Percentiles rank a stretch among this genome's conserved stretches.
Conservation (phyloP, 2,797 vertebrate species). For the Gymnocypris eckloni region DNA sequence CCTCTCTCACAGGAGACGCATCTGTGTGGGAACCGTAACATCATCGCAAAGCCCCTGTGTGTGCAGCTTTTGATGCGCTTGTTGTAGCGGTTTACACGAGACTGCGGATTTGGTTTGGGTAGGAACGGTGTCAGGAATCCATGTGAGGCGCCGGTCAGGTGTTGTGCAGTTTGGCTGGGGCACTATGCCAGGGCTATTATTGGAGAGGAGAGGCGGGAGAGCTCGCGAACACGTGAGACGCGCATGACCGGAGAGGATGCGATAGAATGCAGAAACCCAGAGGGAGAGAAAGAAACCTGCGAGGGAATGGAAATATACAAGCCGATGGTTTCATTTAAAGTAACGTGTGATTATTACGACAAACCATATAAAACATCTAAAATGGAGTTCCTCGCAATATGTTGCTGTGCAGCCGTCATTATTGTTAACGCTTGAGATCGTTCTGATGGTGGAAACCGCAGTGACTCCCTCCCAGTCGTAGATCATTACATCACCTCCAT, state of each 20-base stretch:
- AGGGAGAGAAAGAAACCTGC: slow-evolving; percentile 27
- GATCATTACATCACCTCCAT: slow-evolving; percentile 60
- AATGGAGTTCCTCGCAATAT: slow-evolving; percentile 34
- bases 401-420: slow-evolving; percentile 68
- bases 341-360: not conserved
- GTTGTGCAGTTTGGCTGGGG: slow-evolving; percentile 75
- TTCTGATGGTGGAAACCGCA: slow-evolving; percentile 61
- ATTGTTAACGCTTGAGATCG: slow-evolving; percentile 69
- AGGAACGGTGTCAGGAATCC: slow-evolving; percentile 79
- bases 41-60: slow-evolving; percentile 30
- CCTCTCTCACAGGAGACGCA: slow-evolving; percentile 41
- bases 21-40: slow-evolving; percentile 19
- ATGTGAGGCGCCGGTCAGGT: slow-evolving; percentile 85
- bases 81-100: slow-evolving; percentile 69
- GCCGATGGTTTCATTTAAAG: not conserved
- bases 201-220: slow-evolving; percentile 78
- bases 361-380: not conserved
- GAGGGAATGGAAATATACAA: slow-evolving; percentile 17
- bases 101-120: slow-evolving; percentile 73
- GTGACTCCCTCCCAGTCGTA: slow-evolving; percentile 21
- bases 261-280: slow-evolving; percentile 11
- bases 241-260: slow-evolving; percentile 69
- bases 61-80: slow-evolving; percentile 65
- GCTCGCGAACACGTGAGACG: slow-evolving; percentile 79
- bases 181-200: slow-evolving; percentile 80